These are phyloP conservation scores for Morpho helenor DNA, from an alignment of 2,888 invertebrate genomes.

Conservation along the genomic window DNA sequence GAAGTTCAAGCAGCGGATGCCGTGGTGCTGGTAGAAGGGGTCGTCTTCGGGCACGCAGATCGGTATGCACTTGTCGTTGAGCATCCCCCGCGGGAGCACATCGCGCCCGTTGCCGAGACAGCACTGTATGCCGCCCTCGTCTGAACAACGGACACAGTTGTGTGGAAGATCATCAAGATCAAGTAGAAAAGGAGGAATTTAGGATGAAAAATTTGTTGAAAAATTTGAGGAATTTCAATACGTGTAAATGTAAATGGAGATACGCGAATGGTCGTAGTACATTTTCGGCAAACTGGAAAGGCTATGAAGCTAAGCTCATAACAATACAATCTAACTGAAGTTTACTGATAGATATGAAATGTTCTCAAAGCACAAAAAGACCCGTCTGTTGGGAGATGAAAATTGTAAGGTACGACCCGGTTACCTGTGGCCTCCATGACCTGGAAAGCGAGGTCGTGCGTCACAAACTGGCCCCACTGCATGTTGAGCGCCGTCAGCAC, in stretches of 20 bases:
- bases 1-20: conserved; percentile 79
- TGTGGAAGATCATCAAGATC: no score
- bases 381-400: no score
- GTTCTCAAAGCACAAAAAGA: no score
- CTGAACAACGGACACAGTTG: conserved; percentile 30
- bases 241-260: no score
- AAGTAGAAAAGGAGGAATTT: no score
- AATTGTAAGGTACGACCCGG: background rate
- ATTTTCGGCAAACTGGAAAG: no score
- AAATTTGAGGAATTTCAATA: no score
- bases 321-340: no score
- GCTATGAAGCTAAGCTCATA: no score
- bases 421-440: conserved; percentile 80
- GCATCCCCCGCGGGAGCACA: conserved; percentile 57
- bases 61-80: conserved; percentile 80
- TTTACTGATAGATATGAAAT: no score
- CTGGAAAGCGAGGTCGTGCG: conserved; percentile 83
- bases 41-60: conserved; percentile 78
- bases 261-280: no score
- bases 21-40: conserved; percentile 67
- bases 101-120: conserved; percentile 65
- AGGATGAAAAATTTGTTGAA: no score
- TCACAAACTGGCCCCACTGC: conserved; percentile 87
- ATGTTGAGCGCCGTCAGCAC: conserved; percentile 80
- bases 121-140: conserved; percentile 75